These are phyloP conservation scores for Pseudolaguvia tuberculata DNA, from an alignment of 2,113 vertebrate species.

Conservation along the genomic window DNA sequence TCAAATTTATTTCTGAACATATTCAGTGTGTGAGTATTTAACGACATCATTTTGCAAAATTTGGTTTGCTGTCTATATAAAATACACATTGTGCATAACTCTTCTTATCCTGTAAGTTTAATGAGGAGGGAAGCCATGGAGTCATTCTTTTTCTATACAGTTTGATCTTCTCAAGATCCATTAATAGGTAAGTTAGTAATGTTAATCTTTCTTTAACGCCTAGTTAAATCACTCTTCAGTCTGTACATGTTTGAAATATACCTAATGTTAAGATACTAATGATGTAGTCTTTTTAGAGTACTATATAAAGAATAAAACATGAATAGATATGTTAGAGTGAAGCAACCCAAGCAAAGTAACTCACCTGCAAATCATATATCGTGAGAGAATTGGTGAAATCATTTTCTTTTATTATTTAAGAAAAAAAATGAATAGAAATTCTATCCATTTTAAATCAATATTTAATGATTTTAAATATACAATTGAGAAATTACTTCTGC, in stretches of 20 bases:
- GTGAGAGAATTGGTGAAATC: background rate
- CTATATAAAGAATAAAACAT: background rate
- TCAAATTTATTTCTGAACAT: slow-evolving; percentile 74
- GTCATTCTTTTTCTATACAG: slow-evolving; percentile 85
- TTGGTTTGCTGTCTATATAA: slow-evolving; percentile 2
- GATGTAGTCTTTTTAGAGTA: background rate
- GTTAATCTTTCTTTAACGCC: background rate
- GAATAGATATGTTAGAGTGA: background rate
- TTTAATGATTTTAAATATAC: background rate
- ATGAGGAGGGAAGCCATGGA: slow-evolving; percentile 71
- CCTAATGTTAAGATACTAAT: background rate
- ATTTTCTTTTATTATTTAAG: background rate
- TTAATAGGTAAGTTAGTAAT: slow-evolving; percentile 69
- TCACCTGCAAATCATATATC: background rate
- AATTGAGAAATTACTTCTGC: background rate
- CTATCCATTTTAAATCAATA: too few relatives aligned
- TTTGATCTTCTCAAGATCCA: slow-evolving; percentile 78
- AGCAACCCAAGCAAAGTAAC: background rate
- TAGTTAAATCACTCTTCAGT: too few relatives aligned
- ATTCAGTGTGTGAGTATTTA: slow-evolving; percentile 73
- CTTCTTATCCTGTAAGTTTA: slow-evolving; percentile 67
- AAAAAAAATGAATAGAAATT: too few relatives aligned
- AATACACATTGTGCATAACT: background rate
- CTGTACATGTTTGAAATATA: background rate
- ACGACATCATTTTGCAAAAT: background rate